Percentiles rank a stretch among this genome's conserved stretches.
These are phyloP conservation scores for Cremastobaeus sp. DNA, from an alignment of 2,888 invertebrate genomes.

Conservation along the genomic window DNA sequence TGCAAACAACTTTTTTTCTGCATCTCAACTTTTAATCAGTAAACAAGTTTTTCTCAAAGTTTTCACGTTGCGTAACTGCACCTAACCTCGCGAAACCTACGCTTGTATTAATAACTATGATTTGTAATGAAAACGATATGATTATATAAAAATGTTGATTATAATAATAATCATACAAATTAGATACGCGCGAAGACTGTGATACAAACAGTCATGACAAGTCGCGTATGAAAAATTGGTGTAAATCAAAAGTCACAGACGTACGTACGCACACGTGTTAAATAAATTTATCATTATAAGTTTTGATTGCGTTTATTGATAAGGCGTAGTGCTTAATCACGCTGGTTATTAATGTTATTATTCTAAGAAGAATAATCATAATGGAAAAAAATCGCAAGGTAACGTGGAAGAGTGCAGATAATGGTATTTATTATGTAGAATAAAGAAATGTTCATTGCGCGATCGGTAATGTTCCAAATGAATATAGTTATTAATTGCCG, in stretches of 20 bases:
- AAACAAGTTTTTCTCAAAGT: conserved; percentile 48
- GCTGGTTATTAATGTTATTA: conserved; percentile 51
- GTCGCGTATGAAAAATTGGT: conserved; percentile 39
- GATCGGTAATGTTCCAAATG: not conserved
- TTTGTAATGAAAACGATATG: conserved; percentile 50
- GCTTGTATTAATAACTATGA: conserved; percentile 38
- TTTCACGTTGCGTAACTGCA: conserved; percentile 34
- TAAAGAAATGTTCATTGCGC: conserved; percentile 23
- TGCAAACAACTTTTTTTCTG: no score
- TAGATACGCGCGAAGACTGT: conserved; percentile 35
- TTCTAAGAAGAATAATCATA: conserved; percentile 50
- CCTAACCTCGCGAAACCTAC: conserved; percentile 35
- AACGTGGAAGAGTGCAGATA: conserved; percentile 11
- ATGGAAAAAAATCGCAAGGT: conserved; percentile 40
- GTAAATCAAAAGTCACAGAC: conserved; percentile 47
- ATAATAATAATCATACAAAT: conserved; percentile 57
- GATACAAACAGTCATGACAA: conserved; percentile 46
- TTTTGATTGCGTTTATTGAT: conserved; percentile 57
- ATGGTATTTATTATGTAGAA: conserved; percentile 32
- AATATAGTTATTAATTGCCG: not conserved
- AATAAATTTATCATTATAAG: conserved; percentile 53
- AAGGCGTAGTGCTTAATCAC: conserved; percentile 53
- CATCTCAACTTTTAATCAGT: conserved; percentile 34
- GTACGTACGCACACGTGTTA: conserved; percentile 1
- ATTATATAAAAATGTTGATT: conserved; percentile 59